Evolutionary conservation across 2,113 vertebrate species (phyloP).

Genomic region (Hippocampus mohnikei): DNA sequence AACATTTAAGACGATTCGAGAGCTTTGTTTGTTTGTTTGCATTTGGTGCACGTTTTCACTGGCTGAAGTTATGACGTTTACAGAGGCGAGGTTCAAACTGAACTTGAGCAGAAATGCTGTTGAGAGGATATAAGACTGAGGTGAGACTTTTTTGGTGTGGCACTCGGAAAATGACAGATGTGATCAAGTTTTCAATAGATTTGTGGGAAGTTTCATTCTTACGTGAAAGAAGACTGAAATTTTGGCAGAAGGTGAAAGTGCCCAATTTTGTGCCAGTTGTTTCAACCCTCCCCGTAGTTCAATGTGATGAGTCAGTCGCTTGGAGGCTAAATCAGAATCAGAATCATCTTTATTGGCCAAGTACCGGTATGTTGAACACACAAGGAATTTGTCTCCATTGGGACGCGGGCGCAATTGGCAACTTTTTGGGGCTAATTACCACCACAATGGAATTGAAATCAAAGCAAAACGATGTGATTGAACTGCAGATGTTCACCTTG

Average conservation of each 20-base stretch:
- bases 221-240: slow-evolving; percentile 61
- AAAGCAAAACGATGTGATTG: too few species aligned
- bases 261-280: slow-evolving; percentile 55
- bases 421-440: too few species aligned
- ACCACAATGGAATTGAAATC: too few species aligned
- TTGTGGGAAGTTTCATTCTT: slow-evolving; percentile 35
- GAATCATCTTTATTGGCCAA: too few species aligned
- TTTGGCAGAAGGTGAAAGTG: slow-evolving; percentile 62
- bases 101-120: slow-evolving; percentile 5
- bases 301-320: slow-evolving; percentile 28
- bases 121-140: background rate
- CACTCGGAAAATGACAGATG: background rate
- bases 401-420: too few species aligned
- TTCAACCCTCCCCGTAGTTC: slow-evolving; percentile 49
- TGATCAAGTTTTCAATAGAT: slow-evolving; percentile 2
- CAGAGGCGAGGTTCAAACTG: slow-evolving; percentile 42
- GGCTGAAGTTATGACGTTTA: slow-evolving; percentile 73
- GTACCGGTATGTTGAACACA: too few species aligned
- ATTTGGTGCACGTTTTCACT: slow-evolving; percentile 63
- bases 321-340: slow-evolving; percentile 10
- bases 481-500: too few species aligned
- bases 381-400: background rate
- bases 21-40: slow-evolving; percentile 62
- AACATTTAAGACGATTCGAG: slow-evolving; percentile 64
- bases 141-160: slow-evolving; percentile 6